Evolutionary conservation across 2,797 vertebrate genomes (phyloP).

Genomic region (Furcifer pardalis): DNA sequence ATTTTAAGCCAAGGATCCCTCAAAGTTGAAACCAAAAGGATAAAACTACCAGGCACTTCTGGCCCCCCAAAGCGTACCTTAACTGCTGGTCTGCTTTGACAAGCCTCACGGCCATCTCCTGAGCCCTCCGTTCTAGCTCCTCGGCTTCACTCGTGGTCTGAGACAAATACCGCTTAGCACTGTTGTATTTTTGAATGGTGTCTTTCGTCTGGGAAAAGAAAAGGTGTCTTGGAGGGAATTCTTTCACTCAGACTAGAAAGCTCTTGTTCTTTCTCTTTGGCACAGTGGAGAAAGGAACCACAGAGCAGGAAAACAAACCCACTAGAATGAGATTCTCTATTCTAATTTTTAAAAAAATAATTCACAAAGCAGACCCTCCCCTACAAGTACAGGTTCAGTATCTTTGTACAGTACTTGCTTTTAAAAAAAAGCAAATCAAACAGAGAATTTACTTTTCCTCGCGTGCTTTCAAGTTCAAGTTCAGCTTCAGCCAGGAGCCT

Average conservation of each 20-base stretch:
- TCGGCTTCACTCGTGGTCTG: slow-evolving; percentile 76
- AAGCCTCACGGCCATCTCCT: slow-evolving; percentile 76
- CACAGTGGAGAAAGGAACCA: too few species aligned
- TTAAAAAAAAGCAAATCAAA: slow-evolving; percentile 36
- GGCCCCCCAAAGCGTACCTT: slow-evolving; percentile 70
- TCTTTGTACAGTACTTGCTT: not conserved
- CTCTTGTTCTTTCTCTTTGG: not conserved
- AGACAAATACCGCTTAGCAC: slow-evolving; percentile 72
- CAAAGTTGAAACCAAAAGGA: not conserved
- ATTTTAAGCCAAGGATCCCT: too few species aligned
- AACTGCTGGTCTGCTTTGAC: slow-evolving; percentile 79
- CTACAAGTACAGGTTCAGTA: too few species aligned
- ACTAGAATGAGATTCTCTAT: not conserved
- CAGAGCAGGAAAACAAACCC: not conserved
- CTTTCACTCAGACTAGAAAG: not conserved
- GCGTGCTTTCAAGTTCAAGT: slow-evolving; percentile 75
- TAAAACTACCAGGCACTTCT: not conserved
- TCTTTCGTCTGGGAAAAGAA: slow-evolving; percentile 76
- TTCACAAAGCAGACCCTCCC: too few species aligned
- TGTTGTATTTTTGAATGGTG: slow-evolving; percentile 71
- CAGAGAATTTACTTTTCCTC: slow-evolving; percentile 79
- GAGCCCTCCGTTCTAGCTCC: slow-evolving; percentile 79
- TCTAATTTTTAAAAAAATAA: not conserved
- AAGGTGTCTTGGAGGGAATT: slow-evolving; percentile 11
- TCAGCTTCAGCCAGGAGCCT: slow-evolving; percentile 84